These are phyloP conservation scores for Indicator maculatus DNA, from an alignment of 2,113 vertebrate genomes.

Conservation along the genomic window DNA sequence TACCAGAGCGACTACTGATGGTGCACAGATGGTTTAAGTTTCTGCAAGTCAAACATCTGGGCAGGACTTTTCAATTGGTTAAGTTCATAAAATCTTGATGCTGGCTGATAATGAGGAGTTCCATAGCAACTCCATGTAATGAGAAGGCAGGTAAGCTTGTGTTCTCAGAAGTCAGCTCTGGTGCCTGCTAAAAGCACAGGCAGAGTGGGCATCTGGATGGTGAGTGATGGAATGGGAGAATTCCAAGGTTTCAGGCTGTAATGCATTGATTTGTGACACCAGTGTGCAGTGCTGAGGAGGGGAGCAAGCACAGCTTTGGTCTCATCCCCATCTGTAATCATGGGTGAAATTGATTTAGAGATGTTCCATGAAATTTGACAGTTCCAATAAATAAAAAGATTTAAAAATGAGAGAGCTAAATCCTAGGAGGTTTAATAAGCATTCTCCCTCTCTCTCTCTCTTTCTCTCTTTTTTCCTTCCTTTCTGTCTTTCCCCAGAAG, in stretches of 20 bases:
- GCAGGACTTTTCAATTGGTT: conserved; percentile 8
- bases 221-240: not conserved
- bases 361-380: not conserved
- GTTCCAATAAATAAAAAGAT: conserved; percentile 53
- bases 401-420: conserved; percentile 13
- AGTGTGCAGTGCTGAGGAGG: not conserved
- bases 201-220: not conserved
- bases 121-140: conserved; percentile 7
- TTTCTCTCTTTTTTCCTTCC: not conserved
- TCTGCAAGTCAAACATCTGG: conserved; percentile 47
- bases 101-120: conserved; percentile 30
- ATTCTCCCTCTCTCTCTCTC: not conserved
- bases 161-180: conserved; percentile 16
- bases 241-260: not conserved
- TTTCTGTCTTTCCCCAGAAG: not conserved
- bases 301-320: conserved; percentile 1
- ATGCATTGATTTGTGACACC: not conserved
- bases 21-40: conserved; percentile 61
- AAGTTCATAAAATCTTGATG: conserved; percentile 25
- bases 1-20: conserved; percentile 42
- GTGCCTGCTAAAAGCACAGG: conserved; percentile 20
- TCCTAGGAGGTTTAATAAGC: not conserved
- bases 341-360: conserved; percentile 51
- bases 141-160: conserved; percentile 42
- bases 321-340: not conserved